Base-by-base conservation (phyloP, 2,113 vertebrate genomes). In the Dermatemys mawii region DNA sequence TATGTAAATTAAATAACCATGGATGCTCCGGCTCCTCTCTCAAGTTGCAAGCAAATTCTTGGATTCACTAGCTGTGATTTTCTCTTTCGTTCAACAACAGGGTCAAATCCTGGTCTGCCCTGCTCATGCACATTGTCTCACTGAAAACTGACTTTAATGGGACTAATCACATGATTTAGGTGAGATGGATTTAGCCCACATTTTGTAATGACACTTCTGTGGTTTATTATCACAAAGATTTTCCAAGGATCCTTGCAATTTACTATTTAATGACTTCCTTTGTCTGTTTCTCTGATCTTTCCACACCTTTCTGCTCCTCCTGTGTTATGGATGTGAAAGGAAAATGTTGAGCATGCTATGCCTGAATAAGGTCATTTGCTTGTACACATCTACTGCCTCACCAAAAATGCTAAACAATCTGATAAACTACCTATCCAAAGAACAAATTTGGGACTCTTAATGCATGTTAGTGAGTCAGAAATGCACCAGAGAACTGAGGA, bases 381-480 rank as follows among this genome's bases (percentile, higher is more conserved):
- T 94, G 8, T 84, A 27, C 83, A 70, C n/a, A 53, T 92, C 27
- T 57, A 27, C 22, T 78, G 53, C 73, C 76, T 93, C 80, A 84
- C 75, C 24, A 93, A 81, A 93, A 93, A 83, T 79, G 27, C 91
- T 93, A 86, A 91, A 32, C 2, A 17, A 67, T 95, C 83, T 85
- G 86, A 91, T 95, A 94, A 94, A 86, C 38, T 79, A 41, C 54
- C 95, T 91, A 93, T 88, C 81, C 81, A 60, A 84, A 92, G 95
- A 95, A 76, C 38, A 83, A 46, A 63, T 88, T 97, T 95, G 91
- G 80, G 48, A 83, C 90, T 26, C 86, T 96, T 89, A n/a, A 27
- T 73, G 46, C 96, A 94, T 63, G 21, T 83, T 57, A 60, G 94
- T 84, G 46, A 90, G n/a, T 27, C 38, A 73, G 70, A 93, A 93